Evolutionary conservation across 35 echinoderm and acorn worm genomes (phyloP).

Genomic region (Apostichopus japonicus): DNA sequence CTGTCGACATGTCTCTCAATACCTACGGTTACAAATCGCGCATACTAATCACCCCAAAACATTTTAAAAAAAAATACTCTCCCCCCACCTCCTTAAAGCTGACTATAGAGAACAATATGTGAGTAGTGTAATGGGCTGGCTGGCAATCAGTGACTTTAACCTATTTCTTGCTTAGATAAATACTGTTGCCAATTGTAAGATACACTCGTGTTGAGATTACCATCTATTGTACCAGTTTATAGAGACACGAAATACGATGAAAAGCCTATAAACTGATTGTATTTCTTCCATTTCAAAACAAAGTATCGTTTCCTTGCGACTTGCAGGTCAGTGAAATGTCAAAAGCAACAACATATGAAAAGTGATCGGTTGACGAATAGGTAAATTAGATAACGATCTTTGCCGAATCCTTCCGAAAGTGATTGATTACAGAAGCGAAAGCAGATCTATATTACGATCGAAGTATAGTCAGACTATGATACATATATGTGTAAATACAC

Average conservation of each 20-base stretch:
- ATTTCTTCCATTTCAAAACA: conserved; percentile 24
- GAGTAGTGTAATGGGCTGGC: no score
- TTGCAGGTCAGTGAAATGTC: not conserved
- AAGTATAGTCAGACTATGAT: not conserved
- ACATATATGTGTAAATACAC: not conserved
- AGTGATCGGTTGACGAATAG: not conserved
- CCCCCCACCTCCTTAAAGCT: no score
- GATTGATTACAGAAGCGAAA: not conserved
- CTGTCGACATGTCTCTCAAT: no score
- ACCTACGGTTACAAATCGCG: no score
- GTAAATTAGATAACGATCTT: not conserved
- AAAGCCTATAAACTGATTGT: not conserved
- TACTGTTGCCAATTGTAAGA: no score
- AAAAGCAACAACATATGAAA: conserved; percentile 12
- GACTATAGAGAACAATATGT: no score
- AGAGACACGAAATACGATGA: not conserved
- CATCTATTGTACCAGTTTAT: not conserved
- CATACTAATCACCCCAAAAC: no score
- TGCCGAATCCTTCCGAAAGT: not conserved
- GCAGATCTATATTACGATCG: not conserved
- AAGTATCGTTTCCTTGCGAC: conserved; percentile 3
- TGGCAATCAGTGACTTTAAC: no score
- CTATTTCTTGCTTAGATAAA: no score
- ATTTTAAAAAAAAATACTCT: no score
- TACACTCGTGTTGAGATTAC: not conserved